Evolutionary conservation across 2,797 vertebrate genomes (phyloP).

Genomic region (Enteromius afrohamiltoni): DNA sequence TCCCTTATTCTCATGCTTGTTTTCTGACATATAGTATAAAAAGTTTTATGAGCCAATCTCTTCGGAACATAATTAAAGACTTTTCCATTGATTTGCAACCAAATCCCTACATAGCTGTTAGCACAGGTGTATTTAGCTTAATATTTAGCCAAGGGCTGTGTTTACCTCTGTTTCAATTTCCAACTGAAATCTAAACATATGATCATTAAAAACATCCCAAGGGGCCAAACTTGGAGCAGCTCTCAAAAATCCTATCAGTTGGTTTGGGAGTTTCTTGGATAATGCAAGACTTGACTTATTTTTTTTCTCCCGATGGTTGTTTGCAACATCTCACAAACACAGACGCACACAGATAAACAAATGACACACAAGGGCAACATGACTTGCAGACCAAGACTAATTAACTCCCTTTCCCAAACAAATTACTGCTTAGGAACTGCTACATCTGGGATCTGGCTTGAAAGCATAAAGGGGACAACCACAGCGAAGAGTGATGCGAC

Average conservation of each 20-base stretch:
- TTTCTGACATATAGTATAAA: neutral
- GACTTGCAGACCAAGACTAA: constrained; percentile 61
- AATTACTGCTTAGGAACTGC: constrained; percentile 66
- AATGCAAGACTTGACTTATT: constrained; percentile 6
- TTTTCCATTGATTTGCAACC: neutral
- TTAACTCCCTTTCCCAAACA: constrained; percentile 72
- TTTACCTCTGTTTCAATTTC: constrained; percentile 27
- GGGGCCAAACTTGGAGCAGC: constrained; percentile 52
- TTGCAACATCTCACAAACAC: constrained; percentile 14
- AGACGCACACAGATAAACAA: constrained; percentile 45
- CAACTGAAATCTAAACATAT: constrained; percentile 35
- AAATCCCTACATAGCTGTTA: neutral
- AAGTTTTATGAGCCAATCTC: neutral
- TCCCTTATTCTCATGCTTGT: no score
- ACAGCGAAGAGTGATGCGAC: constrained; percentile 57
- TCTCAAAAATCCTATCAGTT: neutral
- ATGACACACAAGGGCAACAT: constrained; percentile 39
- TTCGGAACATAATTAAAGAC: constrained; percentile 9
- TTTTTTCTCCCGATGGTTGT: neutral
- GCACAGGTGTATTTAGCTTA: constrained; percentile 32
- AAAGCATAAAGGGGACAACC: constrained; percentile 50
- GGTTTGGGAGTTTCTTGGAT: constrained; percentile 24
- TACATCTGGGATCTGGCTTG: constrained; percentile 70
- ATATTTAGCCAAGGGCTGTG: neutral
- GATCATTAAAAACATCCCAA: constrained; percentile 58